Evolutionary conservation across 35 echinoderm and acorn worm species (phyloP).

Genomic region (Anneissia japonica): DNA sequence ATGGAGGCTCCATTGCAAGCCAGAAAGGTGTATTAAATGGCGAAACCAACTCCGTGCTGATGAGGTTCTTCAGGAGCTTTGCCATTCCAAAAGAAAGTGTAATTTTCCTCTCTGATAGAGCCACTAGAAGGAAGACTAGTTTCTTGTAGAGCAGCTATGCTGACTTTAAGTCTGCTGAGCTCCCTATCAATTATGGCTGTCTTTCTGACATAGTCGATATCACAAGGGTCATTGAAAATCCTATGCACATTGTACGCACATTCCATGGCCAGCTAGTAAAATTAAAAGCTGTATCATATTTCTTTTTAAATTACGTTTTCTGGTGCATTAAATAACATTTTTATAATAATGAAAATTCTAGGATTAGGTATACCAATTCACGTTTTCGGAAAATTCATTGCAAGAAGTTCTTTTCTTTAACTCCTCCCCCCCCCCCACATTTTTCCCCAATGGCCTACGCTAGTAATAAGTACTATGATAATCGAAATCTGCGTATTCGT

Average conservation of each 20-base stretch:
- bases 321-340: no score
- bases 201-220: conserved; percentile 16
- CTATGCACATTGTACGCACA: conserved; percentile 22
- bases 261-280: conserved; percentile 42
- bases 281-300: conserved; percentile 6
- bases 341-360: no score
- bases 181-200: conserved; percentile 30
- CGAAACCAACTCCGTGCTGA: conserved; percentile 54
- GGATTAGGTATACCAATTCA: no score
- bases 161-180: conserved; percentile 25
- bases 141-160: conserved; percentile 35
- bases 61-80: conserved; percentile 6
- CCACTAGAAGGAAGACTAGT: neutral
- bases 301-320: no score
- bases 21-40: no score
- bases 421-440: no score
- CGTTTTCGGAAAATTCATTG: no score
- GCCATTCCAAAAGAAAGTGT: conserved; percentile 20
- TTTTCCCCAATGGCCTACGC: no score
- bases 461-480: no score
- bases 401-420: no score
- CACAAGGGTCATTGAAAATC: neutral
- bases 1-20: no score
- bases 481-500: no score
- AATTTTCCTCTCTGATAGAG: neutral